Evolutionary conservation across 1,140 invertebrate genomes (phyloP).

Genomic region (Leptonema lineaticorne): DNA sequence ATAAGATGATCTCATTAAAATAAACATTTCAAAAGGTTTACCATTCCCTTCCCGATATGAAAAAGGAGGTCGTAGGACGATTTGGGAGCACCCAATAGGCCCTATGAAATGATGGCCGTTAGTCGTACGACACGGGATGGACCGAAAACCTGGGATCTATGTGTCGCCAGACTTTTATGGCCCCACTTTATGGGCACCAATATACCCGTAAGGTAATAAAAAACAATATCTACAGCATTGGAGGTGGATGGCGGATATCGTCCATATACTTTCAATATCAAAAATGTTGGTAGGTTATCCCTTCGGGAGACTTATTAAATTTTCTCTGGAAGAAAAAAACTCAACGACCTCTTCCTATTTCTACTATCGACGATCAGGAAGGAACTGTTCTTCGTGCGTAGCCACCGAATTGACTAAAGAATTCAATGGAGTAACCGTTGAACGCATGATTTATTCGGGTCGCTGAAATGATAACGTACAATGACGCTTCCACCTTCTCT

Average conservation of each 20-base stretch:
- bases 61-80: neutral
- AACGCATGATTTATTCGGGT: conserved; percentile 21
- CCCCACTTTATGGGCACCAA: conserved; percentile 38
- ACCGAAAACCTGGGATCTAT: conserved; percentile 28
- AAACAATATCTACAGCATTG: conserved; percentile 38
- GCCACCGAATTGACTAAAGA: neutral
- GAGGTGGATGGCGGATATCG: conserved; percentile 27
- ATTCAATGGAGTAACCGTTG: conserved; percentile 16
- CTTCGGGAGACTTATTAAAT: conserved; percentile 18
- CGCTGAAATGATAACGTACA: conserved; percentile 15
- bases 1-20: conserved; percentile 11
- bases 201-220: conserved; percentile 42
- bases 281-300: conserved; percentile 23
- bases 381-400: conserved; percentile 4
- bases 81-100: neutral
- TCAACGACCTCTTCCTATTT: neutral
- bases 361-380: too few species aligned
- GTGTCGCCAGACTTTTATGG: conserved; percentile 40
- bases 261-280: conserved; percentile 40
- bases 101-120: conserved; percentile 13
- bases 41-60: neutral
- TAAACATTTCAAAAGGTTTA: conserved; percentile 14
- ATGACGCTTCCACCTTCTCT: conserved; percentile 1
- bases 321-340: neutral
- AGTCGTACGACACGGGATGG: conserved; percentile 6